A percentile compares a stretch with the other conserved stretches of the same genome.
phyloP scores from a whole-genome alignment of 2,113 vertebrate species.

The Atrichornis clamosus region DNA sequence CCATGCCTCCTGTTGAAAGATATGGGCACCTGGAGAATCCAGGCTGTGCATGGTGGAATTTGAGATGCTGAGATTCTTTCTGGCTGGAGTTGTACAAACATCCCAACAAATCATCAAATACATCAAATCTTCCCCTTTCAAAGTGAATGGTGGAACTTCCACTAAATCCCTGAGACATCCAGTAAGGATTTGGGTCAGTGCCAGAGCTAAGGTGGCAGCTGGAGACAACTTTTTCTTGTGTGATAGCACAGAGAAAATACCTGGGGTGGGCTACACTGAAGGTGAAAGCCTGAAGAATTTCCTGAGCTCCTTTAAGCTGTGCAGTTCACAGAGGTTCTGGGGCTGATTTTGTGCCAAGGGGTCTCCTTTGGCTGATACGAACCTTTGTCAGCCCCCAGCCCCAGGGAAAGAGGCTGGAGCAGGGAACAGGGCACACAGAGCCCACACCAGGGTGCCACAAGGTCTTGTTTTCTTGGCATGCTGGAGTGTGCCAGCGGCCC shows the following conservation, averaged over 20 bases:
- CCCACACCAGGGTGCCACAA: rapidly evolving
- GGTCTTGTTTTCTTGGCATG: not conserved
- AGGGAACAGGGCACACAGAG: not conserved
- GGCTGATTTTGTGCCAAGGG: not conserved
- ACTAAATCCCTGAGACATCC: not conserved
- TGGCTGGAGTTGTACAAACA: not conserved
- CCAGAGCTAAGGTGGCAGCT: not conserved
- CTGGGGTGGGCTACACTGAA: not conserved
- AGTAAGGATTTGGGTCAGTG: not conserved
- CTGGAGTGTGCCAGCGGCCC: not conserved
- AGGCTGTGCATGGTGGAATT: not conserved
- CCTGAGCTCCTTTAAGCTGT: not conserved
- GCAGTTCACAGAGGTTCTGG: not conserved
- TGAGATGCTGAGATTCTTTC: not conserved
- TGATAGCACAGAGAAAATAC: not conserved
- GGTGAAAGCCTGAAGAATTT: not conserved
- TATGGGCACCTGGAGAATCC: not conserved
- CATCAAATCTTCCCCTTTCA: not conserved
- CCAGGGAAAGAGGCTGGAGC: not conserved
- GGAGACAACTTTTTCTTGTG: not conserved
- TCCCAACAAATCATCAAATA: not conserved
- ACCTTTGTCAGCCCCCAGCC: not conserved
- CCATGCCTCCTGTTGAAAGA: not conserved
- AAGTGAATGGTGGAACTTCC: not conserved
- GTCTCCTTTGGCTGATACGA: not conserved